A percentile compares a stretch with the other conserved stretches of the same genome.
These are phyloP conservation scores for Araneus ventricosus DNA, from an alignment of 1,140 invertebrate species.

Conservation along the genomic window DNA sequence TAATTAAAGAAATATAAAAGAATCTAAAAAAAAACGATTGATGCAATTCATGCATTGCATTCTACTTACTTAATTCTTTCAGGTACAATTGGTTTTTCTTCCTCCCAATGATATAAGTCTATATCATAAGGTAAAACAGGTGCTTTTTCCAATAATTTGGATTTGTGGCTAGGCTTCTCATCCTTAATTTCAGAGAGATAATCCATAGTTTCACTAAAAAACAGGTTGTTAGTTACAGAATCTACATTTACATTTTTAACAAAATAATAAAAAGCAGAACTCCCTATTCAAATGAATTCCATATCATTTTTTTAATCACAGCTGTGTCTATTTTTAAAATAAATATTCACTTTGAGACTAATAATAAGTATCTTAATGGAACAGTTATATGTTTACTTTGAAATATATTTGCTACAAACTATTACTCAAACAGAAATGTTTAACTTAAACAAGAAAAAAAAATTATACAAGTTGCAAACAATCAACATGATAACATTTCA, in stretches of 20 bases:
- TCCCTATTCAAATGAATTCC: too few species aligned
- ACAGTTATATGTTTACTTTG: too few species aligned
- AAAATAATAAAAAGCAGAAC: background rate
- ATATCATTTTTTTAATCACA: too few species aligned
- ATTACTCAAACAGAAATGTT: too few species aligned
- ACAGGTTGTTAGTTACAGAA: background rate
- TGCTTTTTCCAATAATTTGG: conserved; percentile 79
- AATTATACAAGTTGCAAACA: too few species aligned
- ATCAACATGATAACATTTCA: too few species aligned
- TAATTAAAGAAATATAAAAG: background rate
- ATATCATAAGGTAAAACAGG: conserved; percentile 81
- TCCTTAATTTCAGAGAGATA: background rate
- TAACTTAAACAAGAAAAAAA: too few species aligned
- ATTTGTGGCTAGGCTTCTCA: conserved; percentile 76
- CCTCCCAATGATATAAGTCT: conserved; percentile 82
- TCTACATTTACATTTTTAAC: background rate
- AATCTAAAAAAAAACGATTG: background rate
- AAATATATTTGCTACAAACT: too few species aligned
- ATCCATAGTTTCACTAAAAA: background rate
- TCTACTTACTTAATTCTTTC: conserved; percentile 79
- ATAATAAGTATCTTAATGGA: too few species aligned
- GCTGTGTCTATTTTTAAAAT: too few species aligned
- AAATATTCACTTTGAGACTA: too few species aligned
- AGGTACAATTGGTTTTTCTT: conserved; percentile 79
- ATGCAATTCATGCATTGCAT: too few species aligned